Base-by-base conservation (phyloP, 2,797 vertebrate species). In the Anguilla pacifica region DNA sequence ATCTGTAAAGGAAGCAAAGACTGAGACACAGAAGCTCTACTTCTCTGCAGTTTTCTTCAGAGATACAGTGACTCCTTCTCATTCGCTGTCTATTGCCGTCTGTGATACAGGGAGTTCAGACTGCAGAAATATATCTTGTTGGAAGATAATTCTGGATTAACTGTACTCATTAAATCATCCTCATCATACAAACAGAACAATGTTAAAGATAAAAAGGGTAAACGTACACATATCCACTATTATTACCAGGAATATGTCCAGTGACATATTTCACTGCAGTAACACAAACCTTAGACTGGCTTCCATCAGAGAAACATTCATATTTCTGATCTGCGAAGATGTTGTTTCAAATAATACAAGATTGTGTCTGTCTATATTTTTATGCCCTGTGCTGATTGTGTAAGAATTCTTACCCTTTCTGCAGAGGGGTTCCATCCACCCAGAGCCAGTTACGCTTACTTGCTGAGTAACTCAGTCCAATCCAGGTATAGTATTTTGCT, bases 371-470 rank as follows among this genome's bases (percentile, higher is more conserved):
- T 35, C 35, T 1, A 35, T 35, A 28, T 72, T 10, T 28, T 28
- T 72, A 72, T 35, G n/a, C 31, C 70, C 70, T 2, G 28, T 57
- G 81, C 35, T 55, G 55, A 43, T 15, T 57, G 39, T 79, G 25
- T 39, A 86, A 79, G 31, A 2, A 57, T 79, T 83, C 86, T 61
- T 87, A 87, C 86, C 0, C 0, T 2, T 31, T 0, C 15, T 6
- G 43, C 43, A 87, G 59, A 28, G 6, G 39, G 61, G 59, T 51
- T 35, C 28, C 79, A 28, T 87, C 79, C 86, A 87, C 79, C 86
- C 86, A 87, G 53, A 17, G 77, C 86, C 86, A 87, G 59, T 43
- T 82, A 25, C 15, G 9, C 28, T 67, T 1, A 19, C 2, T 1
- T 1, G 1, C n/a, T 19, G 19, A 55, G 17, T 25, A 0, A 70